These are phyloP conservation scores for Euthynnus affinis DNA, from an alignment of 2,797 vertebrate species.

Conservation along the genomic window DNA sequence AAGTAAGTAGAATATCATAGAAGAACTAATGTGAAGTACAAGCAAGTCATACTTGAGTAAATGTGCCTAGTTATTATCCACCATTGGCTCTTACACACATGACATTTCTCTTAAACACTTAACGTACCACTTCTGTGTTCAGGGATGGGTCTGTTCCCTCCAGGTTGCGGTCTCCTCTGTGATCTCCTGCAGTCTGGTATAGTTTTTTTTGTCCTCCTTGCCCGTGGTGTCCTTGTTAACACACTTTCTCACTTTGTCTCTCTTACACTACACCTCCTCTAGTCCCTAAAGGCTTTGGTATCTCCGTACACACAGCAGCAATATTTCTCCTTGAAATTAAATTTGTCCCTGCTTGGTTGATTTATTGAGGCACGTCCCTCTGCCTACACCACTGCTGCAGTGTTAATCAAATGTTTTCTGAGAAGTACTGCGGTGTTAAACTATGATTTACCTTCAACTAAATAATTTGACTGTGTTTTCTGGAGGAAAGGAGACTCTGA, in stretches of 20 bases:
- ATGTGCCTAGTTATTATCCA: neutral
- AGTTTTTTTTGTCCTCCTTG: slow-evolving; percentile 70
- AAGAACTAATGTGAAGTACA: neutral
- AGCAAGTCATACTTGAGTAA: too few species aligned
- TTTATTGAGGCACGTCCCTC: slow-evolving; percentile 51
- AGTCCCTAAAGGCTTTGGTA: slow-evolving; percentile 56
- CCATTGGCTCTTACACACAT: neutral
- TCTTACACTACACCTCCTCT: slow-evolving; percentile 34
- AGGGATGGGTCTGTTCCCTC: slow-evolving; percentile 57
- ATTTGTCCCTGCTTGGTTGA: slow-evolving; percentile 64
- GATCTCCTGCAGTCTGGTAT: slow-evolving; percentile 74
- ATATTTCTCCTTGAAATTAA: slow-evolving; percentile 74
- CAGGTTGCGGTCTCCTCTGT: slow-evolving; percentile 54
- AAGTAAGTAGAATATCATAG: neutral
- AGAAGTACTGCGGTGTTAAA: slow-evolving; percentile 25
- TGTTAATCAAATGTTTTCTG: slow-evolving; percentile 47
- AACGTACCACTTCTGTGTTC: slow-evolving; percentile 10
- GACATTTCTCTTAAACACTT: neutral
- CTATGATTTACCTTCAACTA: slow-evolving; percentile 10
- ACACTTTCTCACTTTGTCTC: slow-evolving; percentile 45
- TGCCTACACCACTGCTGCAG: slow-evolving; percentile 40
- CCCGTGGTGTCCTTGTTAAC: slow-evolving; percentile 59
- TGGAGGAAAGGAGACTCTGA: slow-evolving; percentile 8
- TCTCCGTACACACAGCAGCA: slow-evolving; percentile 53
- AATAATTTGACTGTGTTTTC: slow-evolving; percentile 6